Evolutionary conservation across 1,140 invertebrate species (phyloP).

Genomic region (Tetramorium parvispinum): DNA sequence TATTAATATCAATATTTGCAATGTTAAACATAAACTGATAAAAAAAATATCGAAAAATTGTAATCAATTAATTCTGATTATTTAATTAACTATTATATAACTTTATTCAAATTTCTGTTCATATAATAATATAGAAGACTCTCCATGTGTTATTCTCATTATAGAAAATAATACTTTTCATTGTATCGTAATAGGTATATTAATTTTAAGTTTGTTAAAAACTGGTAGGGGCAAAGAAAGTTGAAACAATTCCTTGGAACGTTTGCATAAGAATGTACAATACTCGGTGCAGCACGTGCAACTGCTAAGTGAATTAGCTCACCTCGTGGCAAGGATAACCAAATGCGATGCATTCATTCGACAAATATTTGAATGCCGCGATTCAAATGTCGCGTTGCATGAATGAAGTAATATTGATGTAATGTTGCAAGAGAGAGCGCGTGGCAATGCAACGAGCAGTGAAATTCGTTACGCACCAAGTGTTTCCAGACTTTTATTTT

Average conservation of each 20-base stretch:
- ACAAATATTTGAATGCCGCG: constrained; percentile 10
- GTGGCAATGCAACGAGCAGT: neutral
- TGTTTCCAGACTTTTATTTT: neutral
- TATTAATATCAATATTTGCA: neutral
- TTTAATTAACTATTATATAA: neutral
- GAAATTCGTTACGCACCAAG: neutral
- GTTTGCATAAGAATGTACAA: constrained; percentile 37
- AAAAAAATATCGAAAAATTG: neutral
- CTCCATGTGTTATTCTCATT: neutral
- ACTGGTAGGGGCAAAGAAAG: neutral
- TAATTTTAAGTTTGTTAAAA: neutral
- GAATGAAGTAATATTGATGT: constrained; percentile 11
- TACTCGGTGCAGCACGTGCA: neutral
- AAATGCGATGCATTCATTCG: constrained; percentile 10
- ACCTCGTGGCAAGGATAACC: neutral
- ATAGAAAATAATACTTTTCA: neutral
- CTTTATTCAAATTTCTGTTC: neutral
- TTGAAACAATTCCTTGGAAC: neutral
- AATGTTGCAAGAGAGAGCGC: neutral
- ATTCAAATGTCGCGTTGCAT: constrained; percentile 8
- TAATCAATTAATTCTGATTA: neutral
- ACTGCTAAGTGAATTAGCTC: neutral
- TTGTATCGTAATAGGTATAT: neutral
- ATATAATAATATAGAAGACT: neutral
- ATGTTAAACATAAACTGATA: neutral